Base-by-base conservation (phyloP, 1,140 invertebrate species). In the Andricus grossulariae region DNA sequence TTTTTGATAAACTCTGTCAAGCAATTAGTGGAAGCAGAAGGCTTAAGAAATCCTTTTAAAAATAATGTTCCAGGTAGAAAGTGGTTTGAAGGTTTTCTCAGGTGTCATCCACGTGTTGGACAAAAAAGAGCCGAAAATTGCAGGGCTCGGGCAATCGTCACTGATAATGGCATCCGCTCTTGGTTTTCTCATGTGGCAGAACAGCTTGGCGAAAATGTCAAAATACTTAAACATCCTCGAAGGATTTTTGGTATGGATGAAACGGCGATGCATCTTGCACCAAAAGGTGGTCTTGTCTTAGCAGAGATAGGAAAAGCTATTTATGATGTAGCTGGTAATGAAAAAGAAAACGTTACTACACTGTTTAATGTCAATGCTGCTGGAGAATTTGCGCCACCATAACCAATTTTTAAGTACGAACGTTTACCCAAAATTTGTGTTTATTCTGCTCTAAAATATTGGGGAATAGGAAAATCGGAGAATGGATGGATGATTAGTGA, bases 191-290 rank as follows among this genome's bases (percentile, higher is more conserved):
- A 86, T 60, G 50, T 84, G 80, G 80, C 39, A 32, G 66, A 51
- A 51, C 25, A 49, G 78, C 71, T 85, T 71, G 72, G 73, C 11
- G 76, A 83, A 71, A 71, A 78, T 51, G 71, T 75, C 45, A 49
- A 71, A 39, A 15, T 89, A 76, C 80, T 89, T 18, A 54, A 79
- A 77, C 73, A 84, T 71, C 82, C 88, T 21, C 32, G 75, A 19
- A 70, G 85, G 50, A 85, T 88, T 45, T 88, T 84, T 45, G 88
- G 89, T 79, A 84, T 81, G 2, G 88, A 89, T 75, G 88, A 89
- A n/a, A n/a, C n/a, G n/a, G n/a, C n/a, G n/a, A n/a, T n/a, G n/a
- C n/a, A n/a, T n/a, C n/a, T n/a, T n/a, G n/a, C n/a, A n/a, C n/a
- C n/a, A n/a, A n/a, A n/a, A n/a, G n/a, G n/a, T n/a, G n/a, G n/a